Evolutionary conservation across 35 echinoderm and acorn worm genomes (phyloP).

Genomic region (Apostichopus parvimensis): DNA sequence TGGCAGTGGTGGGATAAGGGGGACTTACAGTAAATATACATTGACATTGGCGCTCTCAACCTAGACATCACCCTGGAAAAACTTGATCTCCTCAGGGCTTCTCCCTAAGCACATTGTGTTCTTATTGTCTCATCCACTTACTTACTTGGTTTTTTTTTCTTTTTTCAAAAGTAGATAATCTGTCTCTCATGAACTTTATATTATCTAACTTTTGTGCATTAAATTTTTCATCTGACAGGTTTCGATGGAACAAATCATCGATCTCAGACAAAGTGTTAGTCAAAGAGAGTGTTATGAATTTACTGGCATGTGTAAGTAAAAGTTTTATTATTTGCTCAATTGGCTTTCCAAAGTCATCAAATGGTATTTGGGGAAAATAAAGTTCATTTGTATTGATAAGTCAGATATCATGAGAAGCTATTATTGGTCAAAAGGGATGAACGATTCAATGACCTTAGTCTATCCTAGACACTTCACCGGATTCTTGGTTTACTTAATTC

Average conservation of each 20-base stretch:
- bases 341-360: too few relatives aligned
- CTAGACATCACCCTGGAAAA: too few relatives aligned
- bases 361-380: too few relatives aligned
- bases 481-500: background rate
- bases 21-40: too few relatives aligned
- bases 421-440: background rate
- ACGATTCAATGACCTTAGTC: background rate
- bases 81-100: too few relatives aligned
- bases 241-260: constrained; percentile 56
- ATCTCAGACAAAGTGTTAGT: constrained; percentile 60
- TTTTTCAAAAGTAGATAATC: too few relatives aligned
- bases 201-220: too few relatives aligned
- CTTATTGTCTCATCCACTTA: background rate
- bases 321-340: background rate
- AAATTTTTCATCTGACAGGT: constrained; percentile 27
- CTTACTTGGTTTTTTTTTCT: background rate
- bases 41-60: too few relatives aligned
- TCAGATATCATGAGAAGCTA: too few relatives aligned
- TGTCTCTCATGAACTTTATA: too few relatives aligned
- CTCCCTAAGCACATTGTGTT: background rate
- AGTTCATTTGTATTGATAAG: too few relatives aligned
- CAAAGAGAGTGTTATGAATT: constrained; percentile 59
- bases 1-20: too few relatives aligned
- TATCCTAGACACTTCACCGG: background rate
- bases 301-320: constrained; percentile 56